A percentile compares a stretch with the other conserved stretches of the same genome.
Conservation (phyloP, 2,113 vertebrate genomes). For the Eidolon helvum region DNA sequence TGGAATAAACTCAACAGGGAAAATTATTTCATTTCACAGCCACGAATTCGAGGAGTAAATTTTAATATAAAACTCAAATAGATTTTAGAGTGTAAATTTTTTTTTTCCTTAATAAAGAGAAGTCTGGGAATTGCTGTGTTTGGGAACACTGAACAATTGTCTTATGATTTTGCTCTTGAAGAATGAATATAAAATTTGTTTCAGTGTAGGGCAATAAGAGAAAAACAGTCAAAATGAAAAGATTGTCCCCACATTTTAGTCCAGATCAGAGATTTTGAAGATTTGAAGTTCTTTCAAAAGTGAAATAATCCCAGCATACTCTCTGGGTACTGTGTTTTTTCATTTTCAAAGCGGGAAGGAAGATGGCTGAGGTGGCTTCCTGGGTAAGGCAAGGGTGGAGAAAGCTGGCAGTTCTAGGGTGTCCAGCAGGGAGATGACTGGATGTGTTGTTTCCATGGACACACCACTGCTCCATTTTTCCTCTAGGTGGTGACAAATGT, state of each 20-base stretch:
- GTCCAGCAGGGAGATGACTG: neutral
- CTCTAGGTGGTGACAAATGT: constrained; percentile 53
- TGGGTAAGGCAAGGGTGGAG: constrained; percentile 1
- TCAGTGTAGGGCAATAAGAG: neutral
- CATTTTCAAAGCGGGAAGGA: neutral
- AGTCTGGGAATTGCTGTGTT: neutral
- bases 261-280: neutral
- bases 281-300: neutral
- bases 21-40: neutral
- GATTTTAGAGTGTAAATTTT: neutral
- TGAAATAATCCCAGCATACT: neutral
- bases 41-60: neutral
- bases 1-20: neutral
- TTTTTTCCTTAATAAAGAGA: neutral
- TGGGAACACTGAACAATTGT: neutral
- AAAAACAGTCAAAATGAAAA: neutral
- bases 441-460: constrained; percentile 65
- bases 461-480: constrained; percentile 37
- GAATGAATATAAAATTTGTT: neutral
- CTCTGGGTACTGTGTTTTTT: neutral
- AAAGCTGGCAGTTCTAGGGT: constrained; percentile 40
- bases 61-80: neutral
- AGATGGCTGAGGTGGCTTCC: constrained; percentile 17
- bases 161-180: neutral
- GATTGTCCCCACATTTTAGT: neutral